Evolutionary conservation across 2,797 vertebrate species (phyloP).

Genomic region (Pipistrellus kuhlii): DNA sequence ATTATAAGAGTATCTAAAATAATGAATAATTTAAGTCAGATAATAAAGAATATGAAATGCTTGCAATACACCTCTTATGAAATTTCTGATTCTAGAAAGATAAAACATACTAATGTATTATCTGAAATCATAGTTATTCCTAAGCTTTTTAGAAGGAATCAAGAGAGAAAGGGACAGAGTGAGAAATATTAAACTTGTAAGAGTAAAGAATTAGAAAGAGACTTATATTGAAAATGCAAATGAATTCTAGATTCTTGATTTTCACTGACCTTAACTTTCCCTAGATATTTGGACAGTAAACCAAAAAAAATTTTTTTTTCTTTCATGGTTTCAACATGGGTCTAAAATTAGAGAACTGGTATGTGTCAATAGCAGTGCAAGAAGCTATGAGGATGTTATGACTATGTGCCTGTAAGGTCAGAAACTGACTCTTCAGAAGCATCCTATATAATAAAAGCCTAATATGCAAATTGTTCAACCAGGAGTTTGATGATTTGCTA

Average conservation of each 20-base stretch:
- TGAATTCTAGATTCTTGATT: neutral
- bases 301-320: neutral
- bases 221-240: neutral
- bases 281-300: neutral
- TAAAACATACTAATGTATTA: neutral
- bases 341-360: neutral
- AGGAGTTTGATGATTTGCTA: too few relatives aligned
- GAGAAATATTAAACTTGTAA: neutral
- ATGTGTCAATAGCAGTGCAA: neutral
- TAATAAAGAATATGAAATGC: neutral
- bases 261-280: neutral
- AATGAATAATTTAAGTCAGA: neutral
- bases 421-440: neutral
- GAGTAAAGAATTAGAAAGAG: neutral
- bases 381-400: neutral
- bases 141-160: neutral
- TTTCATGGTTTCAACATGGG: neutral
- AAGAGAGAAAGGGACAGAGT: neutral
- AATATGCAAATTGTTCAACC: too few relatives aligned
- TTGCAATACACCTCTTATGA: neutral
- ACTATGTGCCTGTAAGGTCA: accelerated
- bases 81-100: neutral
- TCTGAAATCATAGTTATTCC: neutral
- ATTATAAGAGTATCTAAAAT: neutral
- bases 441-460: too few relatives aligned